Evolutionary conservation across 2,888 invertebrate genomes (phyloP).

Genomic region (Halictus quadricinctus): DNA sequence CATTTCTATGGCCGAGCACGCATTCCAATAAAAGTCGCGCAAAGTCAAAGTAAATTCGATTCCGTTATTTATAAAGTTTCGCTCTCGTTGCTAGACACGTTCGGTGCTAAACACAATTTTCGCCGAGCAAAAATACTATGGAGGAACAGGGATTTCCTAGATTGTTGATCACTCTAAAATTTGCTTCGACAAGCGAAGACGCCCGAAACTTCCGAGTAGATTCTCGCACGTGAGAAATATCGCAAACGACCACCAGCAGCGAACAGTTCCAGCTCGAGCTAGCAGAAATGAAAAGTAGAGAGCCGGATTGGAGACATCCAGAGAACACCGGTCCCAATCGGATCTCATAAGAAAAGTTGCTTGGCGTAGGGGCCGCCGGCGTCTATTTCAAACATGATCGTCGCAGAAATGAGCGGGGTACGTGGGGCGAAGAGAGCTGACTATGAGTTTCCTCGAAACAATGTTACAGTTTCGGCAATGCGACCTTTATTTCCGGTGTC

Average conservation of each 20-base stretch:
- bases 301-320: background rate
- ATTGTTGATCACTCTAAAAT: background rate
- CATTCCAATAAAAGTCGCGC: background rate
- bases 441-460: constrained; percentile 30
- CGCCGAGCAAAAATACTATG: background rate
- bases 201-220: constrained; percentile 2
- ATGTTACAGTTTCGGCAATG: background rate
- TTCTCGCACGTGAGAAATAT: constrained; percentile 3
- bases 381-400: constrained; percentile 11
- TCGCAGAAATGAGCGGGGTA: background rate
- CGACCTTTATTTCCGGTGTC: background rate
- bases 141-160: background rate
- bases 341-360: background rate
- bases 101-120: background rate
- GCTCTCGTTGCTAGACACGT: background rate
- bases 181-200: background rate
- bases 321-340: background rate
- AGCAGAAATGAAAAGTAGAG: background rate
- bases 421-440: constrained; percentile 12
- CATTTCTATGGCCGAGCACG: background rate
- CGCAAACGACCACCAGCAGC: background rate
- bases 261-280: background rate
- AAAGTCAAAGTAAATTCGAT: background rate
- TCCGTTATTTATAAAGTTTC: background rate
- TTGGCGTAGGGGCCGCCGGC: background rate